Evolutionary conservation across 1,140 invertebrate species (phyloP), one percentile per base, ranked within the genome.

Genomic region (Cydia strobilella): DNA sequence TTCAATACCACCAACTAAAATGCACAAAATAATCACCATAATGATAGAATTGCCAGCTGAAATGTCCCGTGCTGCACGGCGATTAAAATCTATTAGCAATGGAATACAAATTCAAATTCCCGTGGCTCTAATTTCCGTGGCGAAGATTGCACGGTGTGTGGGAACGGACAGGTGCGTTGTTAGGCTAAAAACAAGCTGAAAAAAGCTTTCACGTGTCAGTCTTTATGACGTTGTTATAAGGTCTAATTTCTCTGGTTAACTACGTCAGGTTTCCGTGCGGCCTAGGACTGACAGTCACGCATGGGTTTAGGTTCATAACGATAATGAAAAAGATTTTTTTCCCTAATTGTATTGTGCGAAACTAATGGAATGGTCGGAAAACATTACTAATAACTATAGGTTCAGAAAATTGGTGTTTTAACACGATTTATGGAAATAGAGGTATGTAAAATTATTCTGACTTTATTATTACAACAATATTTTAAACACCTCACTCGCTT

Each of bases 81-180:
- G 9, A 59, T 59, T 59, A 59, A 59, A 59, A 59, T 59, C 20
- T 59, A 59, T 59, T 59, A 59, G 54, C 54, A 5, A 23, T 23
- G 20, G 18, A 59, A 59, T 59, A 59, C 54, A 12, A 59, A 59
- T 59, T 54, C 51, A 18, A 18, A 54, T 59, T 59, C 54, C 18
- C 54, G 18, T 59, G 54, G 18, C 20, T 12, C 18, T 59, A 59
- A 59, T 59, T 59, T 59, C 20, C 54, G 9, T 59, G 51, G 51
- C 51, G n/a, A 59, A 59, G 20, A 59, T 59, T 23, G 54, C 20
- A 59, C 18, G 54, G 54, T 23, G 54, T 12, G 7, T 59, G 54
- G 20, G 54, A 59, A 20, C 18, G 20, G 20, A 20, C 54, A 23
- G 54, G 18, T 59, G 54, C 20, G 20, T 23, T 59, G 20, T 10